A percentile compares a stretch with the other conserved stretches of the same genome.
Conservation (phyloP, 2,888 invertebrate genomes). For the Andrena marginata region DNA sequence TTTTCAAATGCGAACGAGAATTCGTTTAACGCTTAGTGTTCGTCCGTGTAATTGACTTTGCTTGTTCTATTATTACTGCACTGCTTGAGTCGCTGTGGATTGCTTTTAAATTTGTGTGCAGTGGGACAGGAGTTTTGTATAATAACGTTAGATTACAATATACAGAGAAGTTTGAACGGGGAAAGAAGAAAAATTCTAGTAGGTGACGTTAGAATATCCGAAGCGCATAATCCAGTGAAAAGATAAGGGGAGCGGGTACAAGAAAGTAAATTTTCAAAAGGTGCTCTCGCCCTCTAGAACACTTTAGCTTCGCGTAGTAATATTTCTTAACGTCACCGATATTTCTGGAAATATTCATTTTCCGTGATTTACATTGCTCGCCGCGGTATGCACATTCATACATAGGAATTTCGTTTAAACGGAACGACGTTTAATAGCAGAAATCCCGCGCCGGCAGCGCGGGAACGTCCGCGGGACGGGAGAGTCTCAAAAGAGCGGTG, state of each 20-base stretch:
- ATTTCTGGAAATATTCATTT: neutral
- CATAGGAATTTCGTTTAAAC: constrained; percentile 4
- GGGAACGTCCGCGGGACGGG: neutral
- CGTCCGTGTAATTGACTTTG: neutral
- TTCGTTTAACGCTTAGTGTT: neutral
- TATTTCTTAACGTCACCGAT: constrained; percentile 1
- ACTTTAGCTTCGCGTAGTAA: neutral
- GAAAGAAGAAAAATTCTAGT: too few relatives aligned
- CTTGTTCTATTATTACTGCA: neutral
- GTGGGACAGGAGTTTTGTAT: too few relatives aligned
- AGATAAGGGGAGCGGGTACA: too few relatives aligned
- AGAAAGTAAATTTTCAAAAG: too few relatives aligned
- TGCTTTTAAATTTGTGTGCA: too few relatives aligned
- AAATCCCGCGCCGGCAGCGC: neutral
- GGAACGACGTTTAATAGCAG: constrained; percentile 19
- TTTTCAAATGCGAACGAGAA: neutral
- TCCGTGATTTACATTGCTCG: neutral
- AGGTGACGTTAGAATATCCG: too few relatives aligned
- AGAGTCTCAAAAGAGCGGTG: constrained; percentile 22
- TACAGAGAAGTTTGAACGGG: too few relatives aligned
- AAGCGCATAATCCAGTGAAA: too few relatives aligned
- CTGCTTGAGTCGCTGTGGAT: too few relatives aligned
- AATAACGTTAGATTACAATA: too few relatives aligned
- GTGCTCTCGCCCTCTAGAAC: too few relatives aligned
- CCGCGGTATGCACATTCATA: neutral